These are phyloP conservation scores for Rhopalosiphum maidis DNA, from an alignment of 1,140 invertebrate genomes.

Conservation along the genomic window DNA sequence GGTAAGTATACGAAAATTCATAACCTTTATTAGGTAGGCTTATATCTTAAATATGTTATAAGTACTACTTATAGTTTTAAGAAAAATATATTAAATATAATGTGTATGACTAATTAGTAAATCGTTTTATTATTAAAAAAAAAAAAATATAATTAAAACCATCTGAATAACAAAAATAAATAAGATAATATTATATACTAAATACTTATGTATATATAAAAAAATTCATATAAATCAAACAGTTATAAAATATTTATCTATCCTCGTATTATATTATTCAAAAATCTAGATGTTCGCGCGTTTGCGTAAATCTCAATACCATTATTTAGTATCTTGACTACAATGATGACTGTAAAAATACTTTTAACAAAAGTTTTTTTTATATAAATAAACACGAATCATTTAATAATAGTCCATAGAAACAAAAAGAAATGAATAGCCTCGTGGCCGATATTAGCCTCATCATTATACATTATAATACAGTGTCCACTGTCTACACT, in stretches of 20 bases:
- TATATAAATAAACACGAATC: not conserved
- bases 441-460: not conserved
- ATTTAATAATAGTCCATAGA: not conserved
- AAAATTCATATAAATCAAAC: not conserved
- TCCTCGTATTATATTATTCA: not conserved
- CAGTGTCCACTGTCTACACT: conserved; percentile 3
- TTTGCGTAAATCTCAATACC: not conserved
- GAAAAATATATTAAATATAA: not conserved
- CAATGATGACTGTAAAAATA: not conserved
- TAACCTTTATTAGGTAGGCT: not conserved
- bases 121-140: not conserved
- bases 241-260: not conserved
- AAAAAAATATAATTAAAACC: not conserved
- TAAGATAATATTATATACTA: not conserved
- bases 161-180: not conserved
- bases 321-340: not conserved
- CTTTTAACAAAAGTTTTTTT: not conserved
- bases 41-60: not conserved
- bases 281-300: not conserved
- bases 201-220: not conserved
- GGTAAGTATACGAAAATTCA: not conserved
- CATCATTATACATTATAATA: not conserved
- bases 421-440: not conserved
- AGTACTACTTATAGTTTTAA: not conserved
- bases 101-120: not conserved